These are phyloP conservation scores for Melitaea cinxia DNA, from an alignment of 1,140 invertebrate species.

Conservation along the genomic window DNA sequence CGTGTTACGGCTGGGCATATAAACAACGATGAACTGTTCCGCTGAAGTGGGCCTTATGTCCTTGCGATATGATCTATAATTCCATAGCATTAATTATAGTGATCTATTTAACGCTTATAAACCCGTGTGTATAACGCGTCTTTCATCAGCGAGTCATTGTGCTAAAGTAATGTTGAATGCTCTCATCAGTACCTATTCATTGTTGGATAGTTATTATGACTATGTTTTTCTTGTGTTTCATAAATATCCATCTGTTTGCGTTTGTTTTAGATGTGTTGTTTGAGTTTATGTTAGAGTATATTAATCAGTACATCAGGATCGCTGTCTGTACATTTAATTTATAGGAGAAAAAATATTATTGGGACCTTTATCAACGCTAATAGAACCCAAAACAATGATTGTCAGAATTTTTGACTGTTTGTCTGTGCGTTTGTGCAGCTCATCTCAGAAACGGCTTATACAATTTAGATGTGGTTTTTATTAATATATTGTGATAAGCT, in stretches of 20 bases:
- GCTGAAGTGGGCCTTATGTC: neutral
- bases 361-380: too few species aligned
- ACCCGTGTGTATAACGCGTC: constrained; percentile 16
- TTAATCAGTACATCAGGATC: too few species aligned
- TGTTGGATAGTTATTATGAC: neutral
- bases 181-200: constrained; percentile 16
- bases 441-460: too few species aligned
- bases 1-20: constrained; percentile 3
- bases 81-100: neutral
- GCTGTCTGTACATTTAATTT: too few species aligned
- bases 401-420: too few species aligned
- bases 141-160: constrained; percentile 24
- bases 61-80: neutral
- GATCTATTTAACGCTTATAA: constrained; percentile 24
- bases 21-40: neutral
- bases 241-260: neutral
- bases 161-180: constrained; percentile 14
- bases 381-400: too few species aligned
- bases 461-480: too few species aligned
- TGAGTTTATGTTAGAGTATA: neutral
- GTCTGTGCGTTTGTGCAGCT: too few species aligned
- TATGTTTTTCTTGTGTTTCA: constrained; percentile 20
- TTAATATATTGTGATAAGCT: too few species aligned
- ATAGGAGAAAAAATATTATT: too few species aligned
- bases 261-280: neutral